Evolutionary conservation across 2,113 vertebrate species (phyloP), one percentile per base, ranked within the genome.

Genomic region (Alectura lathami): DNA sequence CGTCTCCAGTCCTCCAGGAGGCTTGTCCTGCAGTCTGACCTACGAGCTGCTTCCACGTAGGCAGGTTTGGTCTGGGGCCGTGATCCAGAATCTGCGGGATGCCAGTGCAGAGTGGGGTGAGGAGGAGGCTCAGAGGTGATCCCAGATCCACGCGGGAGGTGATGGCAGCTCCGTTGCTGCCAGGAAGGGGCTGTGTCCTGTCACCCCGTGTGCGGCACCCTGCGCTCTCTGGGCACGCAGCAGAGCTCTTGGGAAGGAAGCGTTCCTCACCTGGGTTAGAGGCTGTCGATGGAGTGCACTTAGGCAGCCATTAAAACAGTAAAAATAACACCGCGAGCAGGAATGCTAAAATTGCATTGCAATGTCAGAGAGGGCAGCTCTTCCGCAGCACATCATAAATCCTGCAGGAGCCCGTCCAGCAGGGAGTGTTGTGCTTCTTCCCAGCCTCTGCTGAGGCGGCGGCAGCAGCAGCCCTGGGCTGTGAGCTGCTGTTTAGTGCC

Each of bases 81-180:
- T 11, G 11, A 3, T 62, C 0, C 0, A 0, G 50, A 47, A 60
- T 76, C 53, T 30, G 6, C 13, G 54, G n/a, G 29, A 3, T 2
- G 3, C 3, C 0, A 3, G 29, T 32, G 17, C 13, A 40, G 47
- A 9, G 76, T 2, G 1, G 27, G 53, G 32, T 40, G 81, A 54
- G 63, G 43, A 73, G 20, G 6, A 32, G 29, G 3, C 68, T 90
- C 5, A 0, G 75, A 76, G 72, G 3, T 63, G 67, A 57, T 9
- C 18, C 50, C 10, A 29, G 8, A 36, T 30, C 36, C 2, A 2
- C 23, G 29, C 57, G 60, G 79, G 63, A 93, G 88, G 57, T 83
- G 75, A 50, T 62, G 68, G 82, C 87, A 93, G 73, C 80, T 91
- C 72, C 0, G 0, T 21, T 80, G 84, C 50, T 83, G 81, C 26